Evolutionary conservation across 2,797 vertebrate species (phyloP), one percentile per base, ranked within the genome.

Genomic region (Enteromius paludinosus): DNA sequence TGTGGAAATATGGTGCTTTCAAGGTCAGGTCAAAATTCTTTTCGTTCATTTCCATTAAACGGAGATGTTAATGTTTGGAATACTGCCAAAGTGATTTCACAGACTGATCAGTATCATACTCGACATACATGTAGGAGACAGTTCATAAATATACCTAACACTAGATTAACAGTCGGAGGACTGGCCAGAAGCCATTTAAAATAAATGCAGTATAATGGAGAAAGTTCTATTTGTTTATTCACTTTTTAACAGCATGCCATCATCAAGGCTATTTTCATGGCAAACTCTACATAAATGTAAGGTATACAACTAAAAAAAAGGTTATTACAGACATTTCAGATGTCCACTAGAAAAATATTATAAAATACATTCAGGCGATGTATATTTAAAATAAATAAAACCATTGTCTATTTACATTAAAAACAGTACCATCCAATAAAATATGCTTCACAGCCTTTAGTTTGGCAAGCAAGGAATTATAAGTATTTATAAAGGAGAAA

Each of bases 31-130:
- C 90, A 90, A 92, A 93, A 92, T 89, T 93, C 92, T 95, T 93
- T 43, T 43, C 41, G 1, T 43, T 94, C 94, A 94, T 92, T 92
- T 93, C 93, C 91, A 95, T 95, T 95, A 95, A 91, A 92, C 87
- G 85, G 89, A 94, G 90, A 92, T 94, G 94, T 91, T 94, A 94
- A 95, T 93, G 90, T 88, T 89, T 83, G 86, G 89, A 90, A 94
- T 91, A 84, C 90, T 91, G 90, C 91, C 90, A 92, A 89, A 88
- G 90, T 89, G 90, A 91, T 90, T 93, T 78, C 86, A 86, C 89
- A 89, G 92, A 90, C 93, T 94, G 90, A 95, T 94, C 93, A 94
- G 90, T 93, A 92, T 94, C 93, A 93, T 85, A 85, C 70, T 78
- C 18, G 2, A 47, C 17, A 77, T 59, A 54, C 47, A 41, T 20